Evolutionary conservation across 2,888 invertebrate species (phyloP), one percentile per base, ranked within the genome.

Genomic region (Malthinus flaveolus): DNA sequence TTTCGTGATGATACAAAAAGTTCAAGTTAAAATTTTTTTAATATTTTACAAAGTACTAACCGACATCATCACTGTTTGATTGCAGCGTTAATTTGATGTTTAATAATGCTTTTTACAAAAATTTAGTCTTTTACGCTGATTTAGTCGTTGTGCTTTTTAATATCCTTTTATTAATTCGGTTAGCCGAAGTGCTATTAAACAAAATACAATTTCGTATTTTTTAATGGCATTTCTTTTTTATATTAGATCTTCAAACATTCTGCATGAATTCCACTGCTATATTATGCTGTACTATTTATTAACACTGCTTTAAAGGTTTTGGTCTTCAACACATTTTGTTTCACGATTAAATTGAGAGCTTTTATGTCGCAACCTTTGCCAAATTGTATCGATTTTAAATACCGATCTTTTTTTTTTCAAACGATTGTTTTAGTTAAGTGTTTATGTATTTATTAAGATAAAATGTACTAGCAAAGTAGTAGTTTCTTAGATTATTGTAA

Each of bases 211-310:
- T 3, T 58, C 53, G 31, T 51, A 13, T 39, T 56, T 61, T 50
- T 61, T 58, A 37, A 52, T 58, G 60, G 45, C 50, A 54, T 55
- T 58, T 62, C 32, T 44, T 50, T 10, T 45, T 42, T 49, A 35
- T 32, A 46, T 48, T 59, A 73, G 75, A 75, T 76, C 75, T 77
- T 78, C 79, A 79, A 79, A 78, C 78, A 79, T 79, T 79, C 79
- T 79, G 79, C 79, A 78, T 79, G 78, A 68, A 66, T 65, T 62
- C 66, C 67, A 67, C 66, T 64, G 67, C 62, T 66, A 66, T 64
- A 64, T 64, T 65, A 66, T 66, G 68, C 69, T 64, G 65, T 63
- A 68, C 62, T 65, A 63, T 63, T 65, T 63, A 70, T 70, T 70
- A 70, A 70, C 70, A 70, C 65, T 59, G 63, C 68, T 64, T 23